Evolutionary conservation across 2,113 vertebrate genomes (phyloP), one percentile per base, ranked within the genome.

Genomic region (Laticauda colubrina): DNA sequence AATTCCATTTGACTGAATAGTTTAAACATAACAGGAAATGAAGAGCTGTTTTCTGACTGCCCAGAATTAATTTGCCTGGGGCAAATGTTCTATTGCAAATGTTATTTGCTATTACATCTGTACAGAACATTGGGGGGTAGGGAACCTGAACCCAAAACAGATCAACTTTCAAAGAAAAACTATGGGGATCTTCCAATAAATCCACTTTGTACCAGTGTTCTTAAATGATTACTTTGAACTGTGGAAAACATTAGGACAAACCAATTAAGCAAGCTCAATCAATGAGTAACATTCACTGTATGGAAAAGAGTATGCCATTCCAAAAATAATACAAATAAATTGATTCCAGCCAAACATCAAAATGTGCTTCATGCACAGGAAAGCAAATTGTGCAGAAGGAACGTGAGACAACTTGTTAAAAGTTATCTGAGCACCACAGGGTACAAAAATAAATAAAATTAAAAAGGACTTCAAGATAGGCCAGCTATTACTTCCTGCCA

Each of bases 331-430:
- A 87, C 93, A 96, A 94, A 90, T 69, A 85, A 85, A 92, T 55
- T 89, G 94, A 93, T 81, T 94, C 34, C 89, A 81, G 43, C 23
- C 21, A 91, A 94, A 91, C 81, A 61, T 94, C n/a, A 86, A 93
- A 93, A 93, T 85, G 92, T 55, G 21, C 4, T 56, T 85, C 91
- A 24, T 93, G 90, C 69, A 93, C 18, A 91, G 92, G n/a, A 91
- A 93, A 89, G 61, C 64, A 90, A 95, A 34, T 14, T n/a, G 75
- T 3, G 92, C 5, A 92, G 91, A 88, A 88, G 1, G 59, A 91
- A 94, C 20, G 90, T 90, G 54, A 85, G 95, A 3, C 91, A 92
- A 45, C 93, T 91, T 85, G 91, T 34, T 94, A n/a, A 87, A 8
- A 75, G 48, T 61, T 64, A 64, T n/a, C 53, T 3, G 23, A 64